Evolutionary conservation across 1,140 invertebrate species (phyloP), one percentile per base, ranked within the genome.

Genomic region (Pomphorhynchus laevis): DNA sequence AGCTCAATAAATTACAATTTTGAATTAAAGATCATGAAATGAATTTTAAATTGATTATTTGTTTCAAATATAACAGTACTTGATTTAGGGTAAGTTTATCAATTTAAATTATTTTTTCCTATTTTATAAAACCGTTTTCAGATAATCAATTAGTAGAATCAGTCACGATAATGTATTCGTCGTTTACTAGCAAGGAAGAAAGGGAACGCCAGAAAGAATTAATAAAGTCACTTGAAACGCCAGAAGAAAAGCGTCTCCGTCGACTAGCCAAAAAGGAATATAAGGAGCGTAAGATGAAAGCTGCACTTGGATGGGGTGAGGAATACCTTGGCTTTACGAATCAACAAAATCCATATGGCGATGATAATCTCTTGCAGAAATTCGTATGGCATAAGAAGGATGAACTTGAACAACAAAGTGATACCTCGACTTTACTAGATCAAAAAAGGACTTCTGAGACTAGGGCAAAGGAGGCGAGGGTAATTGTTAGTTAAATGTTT

Each of bases 261-360:
- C 63, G 82, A 36, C 55, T 91, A 24, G 63, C 64, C 34, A 86
- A 89, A 48, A 89, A 89, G 52, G 69, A 80, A 55, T 68, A 67
- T 1, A 93, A 93, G 53, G 79, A 86, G 57, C 61, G 71, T 17
- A 71, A 70, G 43, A 56, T 73, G 3, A 73, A 79, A 45, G 69
- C 77, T 55, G 57, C 73, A 45, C 82, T 82, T 74, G 77, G 79
- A 2, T 86, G 76, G 77, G 76, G 84, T 57, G 74, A 74, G 47
- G 77, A 86, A 54, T 80, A 84, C 53, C 47, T 56, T 48, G 76
- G 79, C 48, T 95, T 93, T 51, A 91, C 82, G 9, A 89, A 95
- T 57, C 71, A 71, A 18, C 82, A 93, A 54, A 95, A 98, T 62
- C 86, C 86, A 1, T 95, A 93, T 61, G 84, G 86, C 2, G 86